These are phyloP conservation scores for Drosophila fuyamai DNA, from an alignment of 1,140 invertebrate species.

Conservation along the genomic window DNA sequence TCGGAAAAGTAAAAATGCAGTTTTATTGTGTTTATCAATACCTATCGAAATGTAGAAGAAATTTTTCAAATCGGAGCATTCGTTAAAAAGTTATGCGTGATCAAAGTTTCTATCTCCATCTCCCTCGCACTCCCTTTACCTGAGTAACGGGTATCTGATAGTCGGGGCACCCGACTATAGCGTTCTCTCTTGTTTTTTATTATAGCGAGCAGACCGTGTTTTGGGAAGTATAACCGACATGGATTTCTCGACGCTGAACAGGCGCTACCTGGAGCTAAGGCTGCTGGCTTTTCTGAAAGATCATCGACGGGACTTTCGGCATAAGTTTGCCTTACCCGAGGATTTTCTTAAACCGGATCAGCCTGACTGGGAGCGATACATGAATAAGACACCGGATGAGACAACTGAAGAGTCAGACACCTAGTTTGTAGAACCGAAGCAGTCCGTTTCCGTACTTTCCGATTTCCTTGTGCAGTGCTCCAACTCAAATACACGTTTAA, in stretches of 20 bases:
- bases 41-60: too few relatives aligned
- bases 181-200: too few relatives aligned
- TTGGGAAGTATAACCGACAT: conserved; percentile 1
- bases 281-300: conserved; percentile 56
- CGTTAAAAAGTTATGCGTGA: too few relatives aligned
- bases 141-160: too few relatives aligned
- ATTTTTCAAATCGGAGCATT: too few relatives aligned
- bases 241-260: conserved; percentile 33
- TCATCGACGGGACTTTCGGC: conserved; percentile 51
- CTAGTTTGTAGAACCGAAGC: conserved; percentile 5
- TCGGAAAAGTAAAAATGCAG: too few relatives aligned
- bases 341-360: conserved; percentile 21
- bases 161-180: too few relatives aligned
- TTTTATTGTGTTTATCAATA: too few relatives aligned
- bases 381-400: background rate
- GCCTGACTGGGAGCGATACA: background rate
- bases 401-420: background rate
- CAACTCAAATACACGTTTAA: conserved; percentile 3
- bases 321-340: conserved; percentile 67
- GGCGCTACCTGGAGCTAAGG: conserved; percentile 46
- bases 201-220: background rate
- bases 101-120: too few relatives aligned
- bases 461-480: conserved; percentile 4
- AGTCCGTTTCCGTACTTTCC: conserved; percentile 11
- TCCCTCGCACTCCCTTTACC: too few relatives aligned